These are phyloP conservation scores for Lordiphosa mommai DNA, from an alignment of 1,140 invertebrate genomes.

Conservation along the genomic window DNA sequence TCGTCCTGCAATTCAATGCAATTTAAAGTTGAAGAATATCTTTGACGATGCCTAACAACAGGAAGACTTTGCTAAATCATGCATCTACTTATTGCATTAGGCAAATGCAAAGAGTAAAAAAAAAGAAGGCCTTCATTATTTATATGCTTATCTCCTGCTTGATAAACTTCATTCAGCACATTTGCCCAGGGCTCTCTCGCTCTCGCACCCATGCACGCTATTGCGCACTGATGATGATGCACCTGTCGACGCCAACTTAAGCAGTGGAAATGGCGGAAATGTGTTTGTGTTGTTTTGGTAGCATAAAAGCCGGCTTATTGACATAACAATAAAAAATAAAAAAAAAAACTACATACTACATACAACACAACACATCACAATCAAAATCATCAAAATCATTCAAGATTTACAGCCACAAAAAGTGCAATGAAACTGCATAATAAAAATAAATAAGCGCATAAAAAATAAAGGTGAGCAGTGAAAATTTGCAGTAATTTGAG, in stretches of 20 bases:
- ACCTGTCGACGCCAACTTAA: background rate
- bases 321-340: constrained; percentile 64
- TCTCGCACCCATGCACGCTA: too few species aligned
- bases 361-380: constrained; percentile 28
- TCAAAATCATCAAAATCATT: constrained; percentile 56
- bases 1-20: constrained; percentile 6
- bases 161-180: constrained; percentile 39
- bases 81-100: constrained; percentile 26
- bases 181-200: constrained; percentile 30
- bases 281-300: constrained; percentile 21
- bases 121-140: constrained; percentile 30
- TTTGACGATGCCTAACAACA: constrained; percentile 2
- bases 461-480: constrained; percentile 47
- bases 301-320: constrained; percentile 58
- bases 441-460: constrained; percentile 55
- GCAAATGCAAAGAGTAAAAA: background rate
- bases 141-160: constrained; percentile 32
- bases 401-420: constrained; percentile 50
- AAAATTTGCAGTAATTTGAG: constrained; percentile 76
- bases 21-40: constrained; percentile 1
- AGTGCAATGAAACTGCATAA: constrained; percentile 45
- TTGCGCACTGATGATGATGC: background rate
- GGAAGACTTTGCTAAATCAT: constrained; percentile 35
- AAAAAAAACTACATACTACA: constrained; percentile 11
- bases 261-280: constrained; percentile 25